Percentiles rank a stretch among this genome's conserved stretches.
Evolutionary conservation across 2,113 vertebrate genomes (phyloP).

Genomic region (Cephalopterus ornatus): DNA sequence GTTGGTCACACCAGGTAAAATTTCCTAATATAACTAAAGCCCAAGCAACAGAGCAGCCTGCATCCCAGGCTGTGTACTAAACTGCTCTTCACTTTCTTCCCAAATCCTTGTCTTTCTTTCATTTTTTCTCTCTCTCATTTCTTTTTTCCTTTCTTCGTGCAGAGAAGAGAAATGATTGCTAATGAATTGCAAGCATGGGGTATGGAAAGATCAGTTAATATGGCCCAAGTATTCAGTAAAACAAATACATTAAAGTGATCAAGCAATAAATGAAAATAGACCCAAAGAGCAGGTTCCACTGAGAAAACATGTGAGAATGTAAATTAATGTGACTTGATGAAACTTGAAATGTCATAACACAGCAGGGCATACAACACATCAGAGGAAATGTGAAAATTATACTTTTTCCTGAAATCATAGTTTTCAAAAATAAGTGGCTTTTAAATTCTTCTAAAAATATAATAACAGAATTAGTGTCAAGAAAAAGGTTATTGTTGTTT

Average conservation of each 20-base stretch:
- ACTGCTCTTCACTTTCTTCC: not conserved
- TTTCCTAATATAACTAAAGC: not conserved
- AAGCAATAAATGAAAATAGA: slow-evolving; percentile 48
- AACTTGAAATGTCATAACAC: slow-evolving; percentile 68
- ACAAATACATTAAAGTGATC: slow-evolving; percentile 27
- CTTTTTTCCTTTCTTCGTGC: slow-evolving; percentile 23
- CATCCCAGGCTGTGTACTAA: not conserved
- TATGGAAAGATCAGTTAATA: slow-evolving; percentile 24
- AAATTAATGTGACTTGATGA: slow-evolving; percentile 45
- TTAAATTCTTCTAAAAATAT: slow-evolving; percentile 59
- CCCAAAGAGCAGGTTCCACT: slow-evolving; percentile 54
- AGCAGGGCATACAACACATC: slow-evolving; percentile 61
- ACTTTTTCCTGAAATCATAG: slow-evolving; percentile 50
- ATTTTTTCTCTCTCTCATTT: not conserved
- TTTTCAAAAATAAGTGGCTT: slow-evolving; percentile 55
- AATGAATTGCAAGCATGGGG: slow-evolving; percentile 52
- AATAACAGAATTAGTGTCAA: slow-evolving; percentile 60
- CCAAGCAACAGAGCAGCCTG: not conserved
- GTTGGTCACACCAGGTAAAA: not conserved
- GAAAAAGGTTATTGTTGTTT: slow-evolving; percentile 64
- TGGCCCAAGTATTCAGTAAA: slow-evolving; percentile 12
- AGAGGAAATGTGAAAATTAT: slow-evolving; percentile 72
- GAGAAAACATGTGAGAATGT: slow-evolving; percentile 37
- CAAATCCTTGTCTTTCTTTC: not conserved
- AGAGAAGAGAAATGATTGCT: slow-evolving; percentile 52